Evolutionary conservation across 1,140 invertebrate species (phyloP).

Genomic region (Orchesella cincta): DNA sequence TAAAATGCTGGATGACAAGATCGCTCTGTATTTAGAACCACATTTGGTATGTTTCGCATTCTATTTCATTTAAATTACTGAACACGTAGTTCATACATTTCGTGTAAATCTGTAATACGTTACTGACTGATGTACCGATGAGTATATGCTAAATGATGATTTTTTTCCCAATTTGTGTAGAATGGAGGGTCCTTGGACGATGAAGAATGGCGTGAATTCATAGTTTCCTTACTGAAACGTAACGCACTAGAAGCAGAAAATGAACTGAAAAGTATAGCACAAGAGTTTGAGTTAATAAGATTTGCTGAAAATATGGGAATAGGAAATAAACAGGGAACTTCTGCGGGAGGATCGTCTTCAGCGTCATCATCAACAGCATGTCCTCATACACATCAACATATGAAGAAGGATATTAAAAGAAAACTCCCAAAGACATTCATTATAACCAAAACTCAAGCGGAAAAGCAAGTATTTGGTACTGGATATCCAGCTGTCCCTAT

Average conservation of each 20-base stretch:
- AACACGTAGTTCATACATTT: background rate
- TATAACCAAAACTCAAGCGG: slow-evolving; percentile 82
- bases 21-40: slow-evolving; percentile 65
- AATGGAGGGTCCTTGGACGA: slow-evolving; percentile 70
- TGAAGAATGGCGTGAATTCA: slow-evolving; percentile 79
- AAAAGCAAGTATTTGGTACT: slow-evolving; percentile 90
- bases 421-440: slow-evolving; percentile 83
- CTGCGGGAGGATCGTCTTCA: slow-evolving; percentile 33
- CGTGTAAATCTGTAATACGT: background rate
- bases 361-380: slow-evolving; percentile 38
- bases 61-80: slow-evolving; percentile 30
- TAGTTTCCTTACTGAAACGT: slow-evolving; percentile 73
- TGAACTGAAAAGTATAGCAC: slow-evolving; percentile 65
- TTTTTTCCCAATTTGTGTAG: slow-evolving; percentile 57
- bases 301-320: slow-evolving; percentile 64
- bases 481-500: slow-evolving; percentile 93
- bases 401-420: slow-evolving; percentile 19
- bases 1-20: slow-evolving; percentile 74
- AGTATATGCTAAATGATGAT: background rate
- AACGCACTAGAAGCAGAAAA: slow-evolving; percentile 75
- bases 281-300: slow-evolving; percentile 36
- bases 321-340: background rate
- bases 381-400: background rate
- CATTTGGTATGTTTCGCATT: slow-evolving; percentile 49
- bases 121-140: background rate